Conservation (phyloP, 2,888 invertebrate genomes). For the Stenichneumon culpator region DNA sequence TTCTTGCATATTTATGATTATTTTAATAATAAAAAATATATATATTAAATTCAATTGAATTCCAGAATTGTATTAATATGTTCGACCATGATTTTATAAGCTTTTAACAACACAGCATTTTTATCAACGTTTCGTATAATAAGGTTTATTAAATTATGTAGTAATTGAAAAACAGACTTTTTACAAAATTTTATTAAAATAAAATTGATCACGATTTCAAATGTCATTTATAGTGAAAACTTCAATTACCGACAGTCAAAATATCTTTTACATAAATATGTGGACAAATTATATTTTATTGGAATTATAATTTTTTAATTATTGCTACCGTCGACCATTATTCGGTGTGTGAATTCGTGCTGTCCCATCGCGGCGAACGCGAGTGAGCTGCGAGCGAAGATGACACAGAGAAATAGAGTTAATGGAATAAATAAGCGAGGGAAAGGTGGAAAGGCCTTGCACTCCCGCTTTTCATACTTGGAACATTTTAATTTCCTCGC, state of each 20-base stretch:
- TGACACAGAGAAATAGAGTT: constrained; percentile 48
- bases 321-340: constrained; percentile 1
- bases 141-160: too few species aligned
- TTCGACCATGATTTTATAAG: too few species aligned
- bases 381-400: constrained; percentile 14
- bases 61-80: too few species aligned
- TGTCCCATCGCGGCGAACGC: neutral
- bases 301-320: neutral
- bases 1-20: too few species aligned
- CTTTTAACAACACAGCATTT: too few species aligned
- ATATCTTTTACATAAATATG: neutral
- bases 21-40: too few species aligned
- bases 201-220: too few species aligned
- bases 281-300: neutral
- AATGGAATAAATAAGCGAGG: constrained; percentile 66
- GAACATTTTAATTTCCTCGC: constrained; percentile 77
- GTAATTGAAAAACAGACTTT: too few species aligned
- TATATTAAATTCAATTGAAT: too few species aligned
- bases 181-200: too few species aligned
- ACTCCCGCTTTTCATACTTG: constrained; percentile 56
- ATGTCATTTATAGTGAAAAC: too few species aligned
- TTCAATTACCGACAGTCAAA: neutral
- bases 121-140: too few species aligned
- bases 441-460: constrained; percentile 39
- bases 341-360: constrained; percentile 5